Percentiles rank a stretch among this genome's conserved stretches.
Evolutionary conservation across 1,140 invertebrate species (phyloP).

Genomic region (Eriocheir sinensis): DNA sequence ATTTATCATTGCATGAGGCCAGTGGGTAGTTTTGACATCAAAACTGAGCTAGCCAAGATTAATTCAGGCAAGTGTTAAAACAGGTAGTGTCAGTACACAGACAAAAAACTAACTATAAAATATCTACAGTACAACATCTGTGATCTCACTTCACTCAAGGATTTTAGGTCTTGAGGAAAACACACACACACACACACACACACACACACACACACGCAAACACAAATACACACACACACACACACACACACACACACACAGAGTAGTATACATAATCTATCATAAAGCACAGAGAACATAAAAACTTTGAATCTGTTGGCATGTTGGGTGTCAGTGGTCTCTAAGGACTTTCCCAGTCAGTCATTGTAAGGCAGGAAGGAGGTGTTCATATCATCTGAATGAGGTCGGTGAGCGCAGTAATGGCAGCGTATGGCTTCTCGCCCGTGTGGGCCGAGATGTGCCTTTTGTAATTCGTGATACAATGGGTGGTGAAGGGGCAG

Average conservation of each 20-base stretch:
- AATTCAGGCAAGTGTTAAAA: neutral
- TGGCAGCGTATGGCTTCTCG: constrained; percentile 71
- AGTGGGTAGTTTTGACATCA: neutral
- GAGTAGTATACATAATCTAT: neutral
- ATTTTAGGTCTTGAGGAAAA: neutral
- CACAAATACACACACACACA: too few relatives aligned
- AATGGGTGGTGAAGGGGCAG: constrained; percentile 74
- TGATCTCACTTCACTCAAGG: neutral
- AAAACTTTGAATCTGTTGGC: neutral
- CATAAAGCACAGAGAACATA: neutral
- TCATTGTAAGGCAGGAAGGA: constrained; percentile 20
- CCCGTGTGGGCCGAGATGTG: constrained; percentile 58
- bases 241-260: too few relatives aligned
- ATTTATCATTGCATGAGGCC: too few relatives aligned
- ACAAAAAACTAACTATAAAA: neutral
- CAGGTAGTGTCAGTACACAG: neutral
- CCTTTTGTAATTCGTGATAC: constrained; percentile 68
- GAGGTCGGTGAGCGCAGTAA: constrained; percentile 68
- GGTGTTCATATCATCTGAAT: constrained; percentile 73
- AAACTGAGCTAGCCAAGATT: neutral
- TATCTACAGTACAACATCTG: neutral
- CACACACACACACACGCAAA: too few relatives aligned
- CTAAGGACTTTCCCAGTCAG: neutral
- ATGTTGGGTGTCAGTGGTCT: neutral
- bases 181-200: neutral